Evolutionary conservation across 2,888 invertebrate species (phyloP), one percentile per base, ranked within the genome.

Genomic region (Sphecodes monilicornis): DNA sequence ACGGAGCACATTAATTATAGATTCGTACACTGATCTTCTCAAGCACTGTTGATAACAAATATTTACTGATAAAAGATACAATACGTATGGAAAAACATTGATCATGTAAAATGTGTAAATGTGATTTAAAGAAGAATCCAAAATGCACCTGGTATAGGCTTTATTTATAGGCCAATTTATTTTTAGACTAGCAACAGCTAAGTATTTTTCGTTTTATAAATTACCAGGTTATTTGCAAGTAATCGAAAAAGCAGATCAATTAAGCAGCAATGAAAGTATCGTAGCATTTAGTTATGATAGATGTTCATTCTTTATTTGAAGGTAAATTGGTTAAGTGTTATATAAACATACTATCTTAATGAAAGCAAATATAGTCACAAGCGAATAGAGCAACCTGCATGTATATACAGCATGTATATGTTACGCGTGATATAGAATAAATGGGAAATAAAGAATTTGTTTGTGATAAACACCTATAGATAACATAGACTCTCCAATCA

Each of bases 181-280:
- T 84, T 84, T 84, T 85, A 85, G 85, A 76, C 69, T 74, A 29
- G 54, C 57, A 60, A 43, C 57, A 66, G 57, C 46, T 32, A 29
- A 66, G 43, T 50, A 36, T 66, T 70, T 66, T 22, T 73, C 13
- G 41, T 68, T 78, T 66, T 64, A 46, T 78, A 74, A 78, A 29
- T 78, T 69, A 78, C 70, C 36, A 66, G 36, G 46, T 64, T 50
- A 74, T 43, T 82, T 66, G 43, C 29, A 29, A 71, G 57, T 36
- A 73, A n/a, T 64, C 46, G 26, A 32, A 13, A 26, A 71, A 75
- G 36, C 18, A 71, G 46, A 26, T 64, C 8, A n/a, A 29, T 36
- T 64, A 70, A 73, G 32, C 46, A 72, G 29, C 29, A 5, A 54
- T 68, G 8, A 82, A 82, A 32, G 6, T 22, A 72, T 39, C n/a